Percentiles rank a stretch among this genome's conserved stretches.
phyloP scores from a whole-genome alignment of 2,888 invertebrate species.

The Carcina quercana region DNA sequence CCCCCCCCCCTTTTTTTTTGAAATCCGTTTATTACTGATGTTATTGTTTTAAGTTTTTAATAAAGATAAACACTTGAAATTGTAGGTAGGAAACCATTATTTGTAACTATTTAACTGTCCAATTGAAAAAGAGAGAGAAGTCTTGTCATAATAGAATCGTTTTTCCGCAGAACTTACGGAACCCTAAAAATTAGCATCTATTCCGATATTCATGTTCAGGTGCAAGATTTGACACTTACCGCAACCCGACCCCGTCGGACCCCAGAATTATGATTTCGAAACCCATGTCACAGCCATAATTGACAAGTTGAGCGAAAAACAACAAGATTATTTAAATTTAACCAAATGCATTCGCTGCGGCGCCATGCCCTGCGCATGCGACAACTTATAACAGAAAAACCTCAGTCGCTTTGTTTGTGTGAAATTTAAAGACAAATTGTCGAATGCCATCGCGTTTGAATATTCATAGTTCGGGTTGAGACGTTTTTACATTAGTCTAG shows the following conservation, averaged over 20 bases:
- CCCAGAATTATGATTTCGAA: conserved; percentile 18
- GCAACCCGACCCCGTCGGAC: conserved; percentile 1
- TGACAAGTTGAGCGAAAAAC: conserved; percentile 20
- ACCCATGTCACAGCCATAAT: conserved; percentile 16
- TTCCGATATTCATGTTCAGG: too few relatives aligned
- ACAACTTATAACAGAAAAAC: conserved; percentile 34
- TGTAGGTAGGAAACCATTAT: too few relatives aligned
- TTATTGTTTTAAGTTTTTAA: too few relatives aligned
- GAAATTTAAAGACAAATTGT: conserved; percentile 68
- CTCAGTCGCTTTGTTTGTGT: conserved; percentile 51
- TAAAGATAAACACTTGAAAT: too few relatives aligned
- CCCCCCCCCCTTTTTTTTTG: too few relatives aligned
- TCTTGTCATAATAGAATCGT: too few relatives aligned
- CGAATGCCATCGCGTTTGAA: conserved; percentile 56
- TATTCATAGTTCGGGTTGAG: conserved; percentile 60
- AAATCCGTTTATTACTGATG: too few relatives aligned
- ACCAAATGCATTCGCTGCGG: conserved; percentile 35
- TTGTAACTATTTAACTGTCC: too few relatives aligned
- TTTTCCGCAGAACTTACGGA: too few relatives aligned
- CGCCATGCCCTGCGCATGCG: conserved; percentile 24
- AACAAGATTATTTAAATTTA: conserved; percentile 43
- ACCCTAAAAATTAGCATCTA: too few relatives aligned
- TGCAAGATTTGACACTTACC: background rate
- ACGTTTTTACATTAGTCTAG: too few relatives aligned
- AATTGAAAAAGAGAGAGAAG: too few relatives aligned